Base-by-base conservation (phyloP, 2,113 vertebrate genomes). In the Cryptotis parvus region DNA sequence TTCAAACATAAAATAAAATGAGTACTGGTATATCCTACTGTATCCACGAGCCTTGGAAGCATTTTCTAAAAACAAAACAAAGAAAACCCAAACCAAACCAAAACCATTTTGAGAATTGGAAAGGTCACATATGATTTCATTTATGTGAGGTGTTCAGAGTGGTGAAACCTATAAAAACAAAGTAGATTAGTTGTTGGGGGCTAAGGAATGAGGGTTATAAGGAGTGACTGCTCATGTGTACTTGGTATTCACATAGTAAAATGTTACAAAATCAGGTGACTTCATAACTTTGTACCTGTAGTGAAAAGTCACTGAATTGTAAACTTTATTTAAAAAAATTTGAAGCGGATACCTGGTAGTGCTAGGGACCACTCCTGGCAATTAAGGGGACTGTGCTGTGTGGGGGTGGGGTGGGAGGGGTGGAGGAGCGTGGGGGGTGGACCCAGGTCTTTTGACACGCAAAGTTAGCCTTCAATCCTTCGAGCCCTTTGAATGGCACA, bases 71-170 rank as follows among this genome's bases (percentile, higher is more conserved):
- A 33, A 31, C 31, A 31, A 66, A 66, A 12, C 11, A 7, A 35
- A 70, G 37, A 37, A 24, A 58, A 20, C 18, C 55, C 22, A 58
- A 58, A 58, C 15, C 5, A 12, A 55, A 55, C 15, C 52, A 31
- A 29, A 9, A 65, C 26, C 63, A 65, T 65, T 65, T 65, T 65
- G 31, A 45, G 65, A 65, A 70, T 41, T 79, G 27, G 52, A 78
- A 91, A 84, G 84, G 43, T 27, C 39, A 63, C 11, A 41, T 84
- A 45, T 84, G 35, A 84, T 73, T 80, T 45, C 55, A 79, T 68
- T 87, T 83, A 58, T 66, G 33, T 79, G 31, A 83, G 58, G 45
- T 84, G 16, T 66, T 74, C 70, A 55, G 58, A 63, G 33, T 69
- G 76, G 63, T 63, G 31, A 45, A 52, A 77, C 85, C 41, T 76